Percentiles rank a stretch among this genome's conserved stretches.
phyloP scores from a whole-genome alignment of 2,888 invertebrate genomes.

The Beris chalybata region DNA sequence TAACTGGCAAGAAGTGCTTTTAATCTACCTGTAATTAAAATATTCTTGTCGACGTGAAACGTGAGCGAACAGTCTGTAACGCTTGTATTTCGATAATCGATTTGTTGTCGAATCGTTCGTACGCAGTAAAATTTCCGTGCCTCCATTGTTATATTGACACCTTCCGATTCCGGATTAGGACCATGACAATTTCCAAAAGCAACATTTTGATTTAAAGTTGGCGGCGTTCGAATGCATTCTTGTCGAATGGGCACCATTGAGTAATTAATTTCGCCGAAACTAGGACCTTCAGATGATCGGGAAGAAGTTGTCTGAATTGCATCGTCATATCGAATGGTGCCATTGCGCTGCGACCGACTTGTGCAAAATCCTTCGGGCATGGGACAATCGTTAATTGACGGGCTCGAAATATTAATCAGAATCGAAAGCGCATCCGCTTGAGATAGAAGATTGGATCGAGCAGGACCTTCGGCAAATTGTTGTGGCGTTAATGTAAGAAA shows the following conservation, averaged over 20 bases:
- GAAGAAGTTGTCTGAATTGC: constrained; percentile 38
- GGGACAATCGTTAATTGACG: constrained; percentile 64
- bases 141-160: constrained; percentile 50
- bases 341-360: constrained; percentile 54
- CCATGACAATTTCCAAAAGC: constrained; percentile 18
- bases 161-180: constrained; percentile 37
- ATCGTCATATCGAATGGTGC: constrained; percentile 56
- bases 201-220: neutral
- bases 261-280: constrained; percentile 1
- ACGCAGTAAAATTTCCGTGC: constrained; percentile 69
- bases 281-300: constrained; percentile 8
- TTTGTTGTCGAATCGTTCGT: constrained; percentile 67
- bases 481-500: constrained; percentile 78
- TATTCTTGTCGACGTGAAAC: constrained; percentile 78
- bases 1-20: constrained; percentile 47
- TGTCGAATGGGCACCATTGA: neutral
- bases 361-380: constrained; percentile 76
- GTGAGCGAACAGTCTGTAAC: constrained; percentile 77
- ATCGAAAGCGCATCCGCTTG: constrained; percentile 80
- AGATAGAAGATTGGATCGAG: constrained; percentile 70
- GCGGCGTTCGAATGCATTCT: constrained; percentile 8
- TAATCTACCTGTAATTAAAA: constrained; percentile 69
- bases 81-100: constrained; percentile 74
- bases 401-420: constrained; percentile 79
- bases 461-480: constrained; percentile 83